These are phyloP conservation scores for Colinus virginianus DNA, from an alignment of 2,113 vertebrate genomes.

Conservation along the genomic window DNA sequence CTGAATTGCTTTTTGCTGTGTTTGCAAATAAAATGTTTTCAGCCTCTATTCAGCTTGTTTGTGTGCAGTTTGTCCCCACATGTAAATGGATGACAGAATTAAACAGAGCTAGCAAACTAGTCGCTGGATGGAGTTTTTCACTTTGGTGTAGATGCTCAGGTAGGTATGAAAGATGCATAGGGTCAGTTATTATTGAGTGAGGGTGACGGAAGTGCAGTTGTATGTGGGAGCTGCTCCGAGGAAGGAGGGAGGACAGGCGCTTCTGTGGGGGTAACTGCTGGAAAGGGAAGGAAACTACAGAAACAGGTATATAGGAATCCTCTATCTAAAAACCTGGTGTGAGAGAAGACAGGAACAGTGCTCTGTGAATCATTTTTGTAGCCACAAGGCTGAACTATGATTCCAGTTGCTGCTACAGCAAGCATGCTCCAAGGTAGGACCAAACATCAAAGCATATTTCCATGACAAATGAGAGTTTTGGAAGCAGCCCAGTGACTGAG, in stretches of 20 bases:
- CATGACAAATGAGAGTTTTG: neutral
- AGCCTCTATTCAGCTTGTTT: neutral
- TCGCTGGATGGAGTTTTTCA: rapidly evolving
- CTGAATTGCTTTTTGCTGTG: neutral
- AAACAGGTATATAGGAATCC: neutral
- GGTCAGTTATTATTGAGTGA: neutral
- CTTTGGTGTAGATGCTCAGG: neutral
- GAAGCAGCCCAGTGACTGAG: neutral
- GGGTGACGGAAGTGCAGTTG: rapidly evolving
- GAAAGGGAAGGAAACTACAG: neutral
- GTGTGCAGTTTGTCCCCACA: neutral
- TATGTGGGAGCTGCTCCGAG: neutral
- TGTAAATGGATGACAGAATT: rapidly evolving
- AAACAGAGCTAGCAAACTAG: neutral
- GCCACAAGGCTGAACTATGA: neutral
- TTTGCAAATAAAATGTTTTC: constrained; percentile 24
- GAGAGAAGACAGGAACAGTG: neutral
- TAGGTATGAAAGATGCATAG: neutral
- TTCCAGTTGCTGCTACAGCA: neutral
- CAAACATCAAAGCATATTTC: neutral
- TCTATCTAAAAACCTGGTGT: rapidly evolving
- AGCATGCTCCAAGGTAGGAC: neutral
- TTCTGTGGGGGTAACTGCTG: neutral
- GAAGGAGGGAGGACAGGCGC: neutral
- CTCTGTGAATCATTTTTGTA: neutral